A percentile compares a stretch with the other conserved stretches of the same genome.
These are phyloP conservation scores for Anas platyrhynchos DNA, from an alignment of 2,113 vertebrate species.

Conservation along the genomic window DNA sequence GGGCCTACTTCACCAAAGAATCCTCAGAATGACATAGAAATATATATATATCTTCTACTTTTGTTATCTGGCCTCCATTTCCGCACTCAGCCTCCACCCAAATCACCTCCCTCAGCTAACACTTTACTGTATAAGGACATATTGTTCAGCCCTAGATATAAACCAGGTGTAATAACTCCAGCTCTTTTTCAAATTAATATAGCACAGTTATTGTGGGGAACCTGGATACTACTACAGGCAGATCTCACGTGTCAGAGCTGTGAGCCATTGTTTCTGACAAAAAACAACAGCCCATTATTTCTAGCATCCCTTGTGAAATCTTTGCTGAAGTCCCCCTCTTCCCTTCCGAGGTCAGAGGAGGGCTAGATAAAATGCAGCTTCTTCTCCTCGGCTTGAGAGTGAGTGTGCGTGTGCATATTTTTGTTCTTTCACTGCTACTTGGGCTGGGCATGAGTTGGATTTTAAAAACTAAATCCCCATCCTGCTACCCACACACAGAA, in stretches of 20 bases:
- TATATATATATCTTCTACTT: background rate
- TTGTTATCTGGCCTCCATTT: background rate
- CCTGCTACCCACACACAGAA: background rate
- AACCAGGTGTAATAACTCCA: background rate
- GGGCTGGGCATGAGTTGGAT: background rate
- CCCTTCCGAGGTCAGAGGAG: background rate
- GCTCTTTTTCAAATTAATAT: background rate
- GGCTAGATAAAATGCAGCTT: background rate
- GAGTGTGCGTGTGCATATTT: accelerated
- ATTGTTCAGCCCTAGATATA: background rate
- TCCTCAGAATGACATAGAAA: background rate
- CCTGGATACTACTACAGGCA: background rate
- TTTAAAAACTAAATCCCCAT: background rate
- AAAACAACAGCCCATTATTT: background rate
- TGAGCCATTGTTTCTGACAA: background rate
- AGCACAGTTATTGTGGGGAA: background rate
- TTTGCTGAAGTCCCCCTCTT: background rate
- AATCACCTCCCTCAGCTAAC: background rate
- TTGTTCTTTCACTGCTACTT: background rate
- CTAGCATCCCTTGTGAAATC: background rate
- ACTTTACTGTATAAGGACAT: accelerated
- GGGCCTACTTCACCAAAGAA: background rate
- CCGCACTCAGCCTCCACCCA: background rate
- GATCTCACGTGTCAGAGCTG: background rate
- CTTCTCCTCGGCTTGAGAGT: background rate